phyloP scores from a whole-genome alignment of 2,113 vertebrate species.

The Colinus virginianus region DNA sequence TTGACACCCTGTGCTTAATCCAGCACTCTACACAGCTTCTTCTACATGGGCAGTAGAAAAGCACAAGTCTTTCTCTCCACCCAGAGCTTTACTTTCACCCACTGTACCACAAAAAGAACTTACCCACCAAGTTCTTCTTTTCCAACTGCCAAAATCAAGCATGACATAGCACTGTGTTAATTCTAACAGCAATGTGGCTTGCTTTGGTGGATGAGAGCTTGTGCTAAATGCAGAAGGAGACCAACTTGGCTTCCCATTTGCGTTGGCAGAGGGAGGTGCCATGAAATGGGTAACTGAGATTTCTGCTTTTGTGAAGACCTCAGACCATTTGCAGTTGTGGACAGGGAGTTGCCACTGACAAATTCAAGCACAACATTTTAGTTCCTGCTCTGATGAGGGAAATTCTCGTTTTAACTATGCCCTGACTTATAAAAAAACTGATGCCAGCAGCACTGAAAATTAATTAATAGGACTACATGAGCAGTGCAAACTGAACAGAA shows the following conservation, averaged over 20 bases:
- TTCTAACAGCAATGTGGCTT: neutral
- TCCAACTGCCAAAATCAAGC: neutral
- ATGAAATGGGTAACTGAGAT: neutral
- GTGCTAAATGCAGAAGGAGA: neutral
- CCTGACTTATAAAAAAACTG: neutral
- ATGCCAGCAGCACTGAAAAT: rapidly evolving
- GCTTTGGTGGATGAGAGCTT: neutral
- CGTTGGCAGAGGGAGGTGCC: neutral
- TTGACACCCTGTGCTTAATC: neutral
- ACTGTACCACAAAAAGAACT: neutral
- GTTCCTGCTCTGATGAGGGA: neutral
- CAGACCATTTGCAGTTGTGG: neutral
- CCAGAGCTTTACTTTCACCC: neutral
- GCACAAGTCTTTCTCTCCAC: neutral
- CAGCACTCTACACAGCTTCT: rapidly evolving
- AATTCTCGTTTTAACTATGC: neutral
- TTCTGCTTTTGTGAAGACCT: neutral
- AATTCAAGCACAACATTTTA: neutral
- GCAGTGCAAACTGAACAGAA: neutral
- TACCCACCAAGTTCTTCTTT: neutral
- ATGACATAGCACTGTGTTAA: neutral
- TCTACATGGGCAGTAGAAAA: neutral
- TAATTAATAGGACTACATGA: neutral
- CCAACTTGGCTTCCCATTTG: neutral
- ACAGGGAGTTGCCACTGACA: neutral